These are phyloP conservation scores for Brachyopa scutellaris DNA, from an alignment of 2,888 invertebrate genomes.

Conservation along the genomic window DNA sequence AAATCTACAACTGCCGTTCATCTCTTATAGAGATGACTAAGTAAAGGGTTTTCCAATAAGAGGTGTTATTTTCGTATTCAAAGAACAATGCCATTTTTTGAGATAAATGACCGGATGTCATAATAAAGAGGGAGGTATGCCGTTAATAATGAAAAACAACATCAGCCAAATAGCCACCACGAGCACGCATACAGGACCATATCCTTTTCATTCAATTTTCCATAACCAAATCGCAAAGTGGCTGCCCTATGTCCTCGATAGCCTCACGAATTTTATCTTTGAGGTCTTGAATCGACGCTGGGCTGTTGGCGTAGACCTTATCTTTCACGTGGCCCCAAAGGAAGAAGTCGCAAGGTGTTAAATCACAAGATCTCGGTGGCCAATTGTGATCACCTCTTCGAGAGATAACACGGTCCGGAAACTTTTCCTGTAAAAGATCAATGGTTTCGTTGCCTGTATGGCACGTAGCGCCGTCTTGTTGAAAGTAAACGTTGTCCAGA, in stretches of 20 bases:
- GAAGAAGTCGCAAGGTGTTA: no score
- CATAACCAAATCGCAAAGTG: no score
- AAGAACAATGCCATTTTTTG: no score
- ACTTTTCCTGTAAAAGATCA: background rate
- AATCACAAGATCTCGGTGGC: background rate
- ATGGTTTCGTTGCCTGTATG: slow-evolving; percentile 1
- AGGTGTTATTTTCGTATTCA: no score
- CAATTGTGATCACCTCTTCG: slow-evolving; percentile 24
- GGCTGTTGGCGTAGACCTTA: slow-evolving; percentile 15
- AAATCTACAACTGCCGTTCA: no score
- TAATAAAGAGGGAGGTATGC: no score
- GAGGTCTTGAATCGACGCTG: background rate
- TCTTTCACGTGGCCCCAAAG: no score
- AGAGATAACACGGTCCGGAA: background rate
- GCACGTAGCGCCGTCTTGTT: slow-evolving; percentile 30
- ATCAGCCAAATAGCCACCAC: background rate
- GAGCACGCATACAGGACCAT: no score
- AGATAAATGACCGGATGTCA: no score
- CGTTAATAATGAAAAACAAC: slow-evolving; percentile 18
- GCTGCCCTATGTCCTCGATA: slow-evolving; percentile 1
- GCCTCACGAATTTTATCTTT: slow-evolving; percentile 7
- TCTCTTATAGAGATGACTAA: no score
- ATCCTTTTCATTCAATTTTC: no score
- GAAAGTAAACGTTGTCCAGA: slow-evolving; percentile 10
- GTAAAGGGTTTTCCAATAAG: no score